phyloP scores from a whole-genome alignment of 2,113 vertebrate genomes.

The Pterocles orientalis region DNA sequence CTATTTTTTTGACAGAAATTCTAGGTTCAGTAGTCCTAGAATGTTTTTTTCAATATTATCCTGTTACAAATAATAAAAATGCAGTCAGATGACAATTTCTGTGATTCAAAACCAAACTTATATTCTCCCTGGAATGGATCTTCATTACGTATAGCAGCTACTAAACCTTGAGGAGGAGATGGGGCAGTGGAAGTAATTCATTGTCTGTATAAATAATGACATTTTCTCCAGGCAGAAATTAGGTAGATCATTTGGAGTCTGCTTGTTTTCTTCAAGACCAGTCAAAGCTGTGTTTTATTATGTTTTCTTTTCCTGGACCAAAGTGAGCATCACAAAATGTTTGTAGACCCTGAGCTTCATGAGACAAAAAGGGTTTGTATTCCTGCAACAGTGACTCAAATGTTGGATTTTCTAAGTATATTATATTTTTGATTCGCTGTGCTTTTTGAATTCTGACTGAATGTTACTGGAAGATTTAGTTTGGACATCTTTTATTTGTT shows the following conservation, averaged over 20 bases:
- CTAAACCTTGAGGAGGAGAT: neutral
- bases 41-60: neutral
- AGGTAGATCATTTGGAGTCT: neutral
- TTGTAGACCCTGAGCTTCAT: neutral
- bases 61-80: neutral
- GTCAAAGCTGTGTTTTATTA: neutral
- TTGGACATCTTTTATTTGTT: neutral
- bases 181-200: neutral
- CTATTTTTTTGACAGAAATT: neutral
- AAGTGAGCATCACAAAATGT: neutral
- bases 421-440: neutral
- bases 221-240: neutral
- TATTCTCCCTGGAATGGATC: neutral
- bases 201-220: neutral
- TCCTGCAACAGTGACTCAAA: neutral
- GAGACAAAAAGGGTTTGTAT: neutral
- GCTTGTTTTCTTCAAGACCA: neutral
- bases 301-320: neutral
- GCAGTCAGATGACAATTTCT: neutral
- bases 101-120: neutral
- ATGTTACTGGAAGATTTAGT: neutral
- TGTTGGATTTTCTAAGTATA: neutral
- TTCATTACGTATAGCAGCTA: neutral
- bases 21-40: neutral
- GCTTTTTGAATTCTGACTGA: neutral